Evolutionary conservation across 2,113 vertebrate genomes (phyloP), one percentile per base, ranked within the genome.

Genomic region (Xenotilapia caudafasciata): DNA sequence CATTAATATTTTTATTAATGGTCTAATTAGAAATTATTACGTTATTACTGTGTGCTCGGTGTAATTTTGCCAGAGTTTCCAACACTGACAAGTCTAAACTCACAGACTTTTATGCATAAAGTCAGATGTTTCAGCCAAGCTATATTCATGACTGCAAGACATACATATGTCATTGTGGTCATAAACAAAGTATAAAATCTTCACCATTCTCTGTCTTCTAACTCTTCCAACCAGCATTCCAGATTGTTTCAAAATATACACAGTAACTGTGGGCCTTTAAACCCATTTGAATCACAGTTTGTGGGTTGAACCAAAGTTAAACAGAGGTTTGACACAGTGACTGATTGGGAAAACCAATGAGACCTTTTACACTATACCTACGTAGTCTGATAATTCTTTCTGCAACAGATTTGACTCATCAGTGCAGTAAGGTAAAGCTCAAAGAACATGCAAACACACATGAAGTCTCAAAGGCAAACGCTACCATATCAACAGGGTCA

Each of bases 271-370:
- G 80, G 55, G 84, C 83, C 58, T 89, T 54, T 7, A 51, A 35
- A 77, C 21, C 49, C 35, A 80, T 83, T 83, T 89, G 35, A 92
- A 82, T 90, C 82, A 88, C 81, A 82, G 86, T 81, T 82, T 60
- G 90, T 92, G 89, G 83, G 90, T 68, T 86, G 90, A 88, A 79
- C 90, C 58, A 38, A 84, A 87, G 86, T 91, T 84, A 87, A 62
- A 86, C 70, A 23, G 60, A 92, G 70, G 56, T 51, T 53, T 91
- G 49, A 80, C 81, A 84, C 68, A 47, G 21, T 90, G 90, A 92
- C 83, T 90, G 89, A 91, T 82, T 82, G 53, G 82, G 79, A 84
- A 89, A 88, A 68, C 38, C 53, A 83, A 84, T 38, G 42, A 86
- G 84, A 83, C 82, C 77, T 85, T 88, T 87, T 42, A 11, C 45